phyloP scores from a whole-genome alignment of 2,888 invertebrate species.

The Aradus depressus region DNA sequence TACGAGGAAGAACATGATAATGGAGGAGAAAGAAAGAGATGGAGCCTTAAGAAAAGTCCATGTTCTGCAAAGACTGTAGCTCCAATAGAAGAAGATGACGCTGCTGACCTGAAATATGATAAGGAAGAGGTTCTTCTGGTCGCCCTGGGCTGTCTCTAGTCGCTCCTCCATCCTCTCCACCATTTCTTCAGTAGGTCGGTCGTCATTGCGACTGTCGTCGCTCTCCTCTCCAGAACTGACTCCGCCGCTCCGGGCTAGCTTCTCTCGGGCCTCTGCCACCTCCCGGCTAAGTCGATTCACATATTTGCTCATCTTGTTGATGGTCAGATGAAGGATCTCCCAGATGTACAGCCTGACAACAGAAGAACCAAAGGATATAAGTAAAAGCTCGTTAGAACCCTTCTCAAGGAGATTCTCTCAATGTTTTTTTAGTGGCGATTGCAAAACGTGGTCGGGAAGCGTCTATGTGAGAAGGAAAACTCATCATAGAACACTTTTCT shows the following conservation, averaged over 20 bases:
- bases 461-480: no score
- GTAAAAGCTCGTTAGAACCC: no score
- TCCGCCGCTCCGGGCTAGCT: slow-evolving; percentile 69
- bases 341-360: slow-evolving; percentile 72
- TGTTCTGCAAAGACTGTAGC: no score
- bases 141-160: slow-evolving; percentile 85
- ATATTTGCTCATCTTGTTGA: slow-evolving; percentile 93
- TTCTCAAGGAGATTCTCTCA: no score
- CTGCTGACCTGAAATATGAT: slow-evolving; percentile 76
- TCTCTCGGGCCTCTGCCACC: slow-evolving; percentile 73
- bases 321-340: slow-evolving; percentile 92
- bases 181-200: slow-evolving; percentile 65
- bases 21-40: no score
- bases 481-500: no score
- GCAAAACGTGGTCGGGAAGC: no score
- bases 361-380: slow-evolving; percentile 1
- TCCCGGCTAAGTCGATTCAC: slow-evolving; percentile 59
- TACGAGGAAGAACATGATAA: no score
- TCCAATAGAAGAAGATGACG: not conserved
- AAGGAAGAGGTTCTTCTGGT: slow-evolving; percentile 91
- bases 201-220: slow-evolving; percentile 37
- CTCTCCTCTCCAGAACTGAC: slow-evolving; percentile 57
- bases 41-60: no score
- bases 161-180: slow-evolving; percentile 94
- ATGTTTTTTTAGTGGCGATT: no score